Conservation (phyloP, 2,888 invertebrate genomes). For the Ctena decussata region DNA sequence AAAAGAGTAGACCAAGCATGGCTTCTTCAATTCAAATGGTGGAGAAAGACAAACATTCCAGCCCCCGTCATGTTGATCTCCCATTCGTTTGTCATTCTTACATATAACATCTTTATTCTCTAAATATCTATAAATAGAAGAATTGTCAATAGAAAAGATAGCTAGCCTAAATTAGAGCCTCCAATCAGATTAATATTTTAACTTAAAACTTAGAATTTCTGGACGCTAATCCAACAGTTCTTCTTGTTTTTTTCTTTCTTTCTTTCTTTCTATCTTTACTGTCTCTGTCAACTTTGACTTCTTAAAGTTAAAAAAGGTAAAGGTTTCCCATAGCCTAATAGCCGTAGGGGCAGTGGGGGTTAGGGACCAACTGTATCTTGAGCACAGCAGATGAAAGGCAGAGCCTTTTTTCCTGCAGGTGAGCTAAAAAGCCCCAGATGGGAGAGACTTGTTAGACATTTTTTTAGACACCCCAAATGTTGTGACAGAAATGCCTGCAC, state of each 20-base stretch:
- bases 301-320: too few species aligned
- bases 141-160: not conserved
- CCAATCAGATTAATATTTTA: not conserved
- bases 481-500: too few species aligned
- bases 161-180: not conserved
- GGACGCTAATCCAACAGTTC: not conserved
- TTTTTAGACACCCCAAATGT: too few species aligned
- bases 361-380: too few species aligned
- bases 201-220: not conserved
- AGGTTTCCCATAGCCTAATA: too few species aligned
- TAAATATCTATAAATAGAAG: slow-evolving; percentile 68
- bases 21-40: slow-evolving; percentile 75
- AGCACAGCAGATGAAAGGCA: too few species aligned
- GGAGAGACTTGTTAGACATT: too few species aligned
- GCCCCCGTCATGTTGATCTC: slow-evolving; percentile 84
- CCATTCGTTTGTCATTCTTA: slow-evolving; percentile 75
- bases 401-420: too few species aligned
- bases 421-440: too few species aligned
- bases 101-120: slow-evolving; percentile 79
- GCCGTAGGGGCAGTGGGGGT: too few species aligned
- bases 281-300: not conserved
- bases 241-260: not conserved
- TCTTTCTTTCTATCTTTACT: not conserved
- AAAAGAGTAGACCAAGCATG: slow-evolving; percentile 84
- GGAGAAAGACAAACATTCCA: slow-evolving; percentile 85